Percentiles rank a stretch among this genome's conserved stretches.
Conservation (phyloP, 2,888 invertebrate genomes). For the Sinopyrophorus schimmeli region DNA sequence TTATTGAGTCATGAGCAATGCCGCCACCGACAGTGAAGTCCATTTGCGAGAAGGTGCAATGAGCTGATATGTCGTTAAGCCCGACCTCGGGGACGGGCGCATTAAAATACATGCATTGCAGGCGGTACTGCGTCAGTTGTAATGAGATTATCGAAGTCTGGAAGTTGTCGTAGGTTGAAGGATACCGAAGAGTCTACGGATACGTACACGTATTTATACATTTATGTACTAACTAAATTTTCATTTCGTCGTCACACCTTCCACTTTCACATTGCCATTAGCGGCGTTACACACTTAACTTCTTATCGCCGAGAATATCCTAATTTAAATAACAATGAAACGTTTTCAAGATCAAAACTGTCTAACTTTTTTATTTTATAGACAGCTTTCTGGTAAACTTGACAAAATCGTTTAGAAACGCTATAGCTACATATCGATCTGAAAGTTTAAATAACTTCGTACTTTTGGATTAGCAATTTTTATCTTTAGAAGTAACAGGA, state of each 20-base stretch:
- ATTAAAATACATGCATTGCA: conserved; percentile 34
- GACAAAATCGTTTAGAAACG: too few relatives aligned
- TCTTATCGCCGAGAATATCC: too few relatives aligned
- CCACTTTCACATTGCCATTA: too few relatives aligned
- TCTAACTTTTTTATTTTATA: too few relatives aligned
- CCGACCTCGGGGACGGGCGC: conserved; percentile 27
- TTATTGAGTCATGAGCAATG: conserved; percentile 44
- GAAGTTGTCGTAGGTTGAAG: conserved; percentile 27
- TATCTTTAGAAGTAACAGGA: too few relatives aligned
- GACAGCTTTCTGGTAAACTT: too few relatives aligned
- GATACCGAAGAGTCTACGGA: conserved; percentile 19
- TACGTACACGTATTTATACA: conserved; percentile 10
- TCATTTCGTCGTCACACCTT: conserved; percentile 9
- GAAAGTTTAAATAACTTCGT: too few relatives aligned
- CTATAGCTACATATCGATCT: too few relatives aligned
- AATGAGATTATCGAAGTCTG: conserved; percentile 30
- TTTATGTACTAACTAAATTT: conserved; percentile 12
- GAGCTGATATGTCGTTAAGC: conserved; percentile 40
- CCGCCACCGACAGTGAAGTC: conserved; percentile 34
- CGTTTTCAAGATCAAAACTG: too few relatives aligned
- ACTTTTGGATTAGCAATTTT: too few relatives aligned
- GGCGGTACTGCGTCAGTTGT: conserved; percentile 28
- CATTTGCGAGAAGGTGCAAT: conserved; percentile 42
- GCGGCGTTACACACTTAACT: too few relatives aligned
- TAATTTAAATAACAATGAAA: too few relatives aligned